Conservation (phyloP, 2,888 invertebrate genomes). For the Latrodectus elegans region DNA sequence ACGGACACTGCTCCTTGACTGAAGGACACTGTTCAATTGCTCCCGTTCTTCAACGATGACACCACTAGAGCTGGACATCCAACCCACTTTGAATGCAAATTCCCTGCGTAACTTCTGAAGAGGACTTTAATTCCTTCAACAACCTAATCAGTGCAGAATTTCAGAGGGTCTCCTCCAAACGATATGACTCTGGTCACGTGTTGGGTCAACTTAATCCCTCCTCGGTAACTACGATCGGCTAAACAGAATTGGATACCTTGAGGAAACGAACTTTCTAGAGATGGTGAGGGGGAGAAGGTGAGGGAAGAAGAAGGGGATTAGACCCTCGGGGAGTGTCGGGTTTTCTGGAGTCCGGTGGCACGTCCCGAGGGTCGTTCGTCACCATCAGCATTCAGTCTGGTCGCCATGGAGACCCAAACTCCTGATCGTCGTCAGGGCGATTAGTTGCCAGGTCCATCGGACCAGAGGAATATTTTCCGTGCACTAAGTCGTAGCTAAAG, state of each 20-base stretch:
- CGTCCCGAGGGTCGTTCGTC: constrained; percentile 62
- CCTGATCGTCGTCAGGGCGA: constrained; percentile 47
- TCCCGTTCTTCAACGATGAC: neutral
- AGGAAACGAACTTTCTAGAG: neutral
- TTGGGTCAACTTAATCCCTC: constrained; percentile 40
- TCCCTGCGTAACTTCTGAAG: neutral
- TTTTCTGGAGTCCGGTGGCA: constrained; percentile 65
- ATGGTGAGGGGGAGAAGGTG: neutral
- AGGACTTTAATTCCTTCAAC: constrained; percentile 13
- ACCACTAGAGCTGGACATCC: neutral
- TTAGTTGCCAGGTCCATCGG: constrained; percentile 26
- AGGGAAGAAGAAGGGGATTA: constrained; percentile 34
- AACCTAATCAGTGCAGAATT: constrained; percentile 41
- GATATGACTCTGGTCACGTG: constrained; percentile 33
- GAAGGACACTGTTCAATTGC: neutral
- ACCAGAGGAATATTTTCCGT: neutral
- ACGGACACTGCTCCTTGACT: neutral
- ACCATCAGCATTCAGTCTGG: constrained; percentile 46
- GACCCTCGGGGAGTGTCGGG: constrained; percentile 51
- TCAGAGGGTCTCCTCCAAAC: constrained; percentile 9
- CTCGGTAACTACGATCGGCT: constrained; percentile 13
- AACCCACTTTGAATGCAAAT: constrained; percentile 37
- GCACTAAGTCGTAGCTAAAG: neutral
- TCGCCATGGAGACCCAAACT: constrained; percentile 52
- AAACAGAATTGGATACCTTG: constrained; percentile 56